Conservation (phyloP, 1,140 invertebrate species). For the Sarcophaga bullata region DNA sequence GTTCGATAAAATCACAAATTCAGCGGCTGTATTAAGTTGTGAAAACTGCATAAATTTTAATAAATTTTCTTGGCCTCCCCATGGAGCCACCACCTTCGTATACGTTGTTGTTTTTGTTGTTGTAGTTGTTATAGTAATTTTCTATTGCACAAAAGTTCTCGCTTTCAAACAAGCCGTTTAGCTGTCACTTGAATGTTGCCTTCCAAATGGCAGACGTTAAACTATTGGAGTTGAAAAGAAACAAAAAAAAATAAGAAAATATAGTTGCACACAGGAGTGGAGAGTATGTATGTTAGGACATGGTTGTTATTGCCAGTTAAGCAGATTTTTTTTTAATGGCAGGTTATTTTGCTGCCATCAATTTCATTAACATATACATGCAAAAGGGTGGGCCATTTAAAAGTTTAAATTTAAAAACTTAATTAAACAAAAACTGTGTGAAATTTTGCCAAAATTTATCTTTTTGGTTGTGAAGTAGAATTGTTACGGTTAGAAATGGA, state of each 20-base stretch:
- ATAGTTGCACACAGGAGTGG: background rate
- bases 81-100: background rate
- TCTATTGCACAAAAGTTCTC: too few relatives aligned
- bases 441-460: too few relatives aligned
- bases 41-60: constrained; percentile 6
- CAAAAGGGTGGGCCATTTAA: too few relatives aligned
- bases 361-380: background rate
- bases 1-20: background rate
- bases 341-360: background rate
- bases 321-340: constrained; percentile 1
- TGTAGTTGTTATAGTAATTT: too few relatives aligned
- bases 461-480: too few relatives aligned
- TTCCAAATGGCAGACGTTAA: background rate
- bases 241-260: too few relatives aligned
- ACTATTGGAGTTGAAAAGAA: background rate
- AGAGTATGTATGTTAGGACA: background rate
- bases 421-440: too few relatives aligned
- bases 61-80: background rate
- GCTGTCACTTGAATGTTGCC: background rate
- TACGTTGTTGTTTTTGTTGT: too few relatives aligned
- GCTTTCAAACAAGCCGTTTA: background rate
- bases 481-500: too few relatives aligned
- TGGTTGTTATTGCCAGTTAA: background rate
- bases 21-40: background rate
- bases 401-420: too few relatives aligned